Evolutionary conservation across 64 coral and sea anemone species (phyloP), one percentile per base, ranked within the genome.

Genomic region (Astreopora myriophthalma): DNA sequence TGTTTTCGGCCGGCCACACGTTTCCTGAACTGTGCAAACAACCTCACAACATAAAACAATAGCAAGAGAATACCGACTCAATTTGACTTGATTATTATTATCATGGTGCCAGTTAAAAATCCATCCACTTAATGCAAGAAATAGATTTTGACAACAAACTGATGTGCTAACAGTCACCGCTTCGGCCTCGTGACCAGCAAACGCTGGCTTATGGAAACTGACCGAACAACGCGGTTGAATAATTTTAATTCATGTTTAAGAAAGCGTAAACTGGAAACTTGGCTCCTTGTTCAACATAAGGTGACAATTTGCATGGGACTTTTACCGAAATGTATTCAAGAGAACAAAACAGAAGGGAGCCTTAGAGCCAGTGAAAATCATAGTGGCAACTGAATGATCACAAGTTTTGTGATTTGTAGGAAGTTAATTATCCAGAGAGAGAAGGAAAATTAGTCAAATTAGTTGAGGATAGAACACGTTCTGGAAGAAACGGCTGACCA

Each of bases 21-120:
- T 83, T 83, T 83, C 52, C 79, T 83, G 52, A 60, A 6, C 51
- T 83, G 57, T 23, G 17, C 19, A 64, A 83, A 83, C 79, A 83
- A 14, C 10, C 30, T 73, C 77, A 14, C 76, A 81, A 58, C 49
- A 36, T 8, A 7, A 63, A 64, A 37, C 32, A 64, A 63, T 63
- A 57, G 22, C 23, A 55, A 83, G 79, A 83, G 49, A 63, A 10
- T 32, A 23, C 78, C 78, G 78, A 81, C 55, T 82, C 33, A 64
- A 65, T 37, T 83, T 83, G 36, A n/a, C 3, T 23, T n/a, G 9
- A 64, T 64, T 64, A 24, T 64, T 10, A 64, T 63, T 26, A 55
- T 30, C 79, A 63, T 23, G 9, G 57, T 11, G 33, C 51, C 22
- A 27, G 58, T 64, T 83, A 83, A 64, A 64, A 64, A 38, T 83